Evolutionary conservation across 2,888 invertebrate genomes (phyloP).

Genomic region (Pyrrhia umbra): DNA sequence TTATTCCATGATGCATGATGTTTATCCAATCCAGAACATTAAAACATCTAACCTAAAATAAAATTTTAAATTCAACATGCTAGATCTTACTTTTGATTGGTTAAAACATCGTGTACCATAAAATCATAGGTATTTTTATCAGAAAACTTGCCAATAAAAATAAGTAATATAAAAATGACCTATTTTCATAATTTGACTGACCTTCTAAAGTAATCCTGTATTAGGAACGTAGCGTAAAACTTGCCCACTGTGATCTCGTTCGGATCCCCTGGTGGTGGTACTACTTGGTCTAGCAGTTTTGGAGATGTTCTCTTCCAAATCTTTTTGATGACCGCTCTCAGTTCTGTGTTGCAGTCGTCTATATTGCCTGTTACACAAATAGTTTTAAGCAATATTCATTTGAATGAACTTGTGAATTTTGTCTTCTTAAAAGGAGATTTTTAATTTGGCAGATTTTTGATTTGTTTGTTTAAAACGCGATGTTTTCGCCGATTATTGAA

Average conservation of each 20-base stretch:
- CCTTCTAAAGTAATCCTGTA: constrained; percentile 99
- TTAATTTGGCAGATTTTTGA: too few species aligned
- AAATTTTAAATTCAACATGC: neutral
- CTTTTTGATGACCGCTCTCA: constrained; percentile 98
- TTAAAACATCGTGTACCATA: neutral
- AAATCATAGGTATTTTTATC: neutral
- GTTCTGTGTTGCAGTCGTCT: constrained; percentile 98
- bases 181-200: constrained; percentile 53
- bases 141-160: constrained; percentile 1
- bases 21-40: neutral
- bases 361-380: constrained; percentile 92
- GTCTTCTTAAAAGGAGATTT: too few species aligned
- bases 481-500: too few species aligned
- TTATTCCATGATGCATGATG: neutral
- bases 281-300: constrained; percentile 98
- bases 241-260: constrained; percentile 99
- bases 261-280: constrained; percentile 99
- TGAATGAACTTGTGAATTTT: too few species aligned
- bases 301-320: constrained; percentile 99
- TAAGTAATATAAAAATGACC: neutral
- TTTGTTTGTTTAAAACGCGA: too few species aligned
- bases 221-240: constrained; percentile 99
- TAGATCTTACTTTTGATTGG: neutral
- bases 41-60: too few species aligned
- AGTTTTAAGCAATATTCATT: too few species aligned